Percentiles rank a stretch among this genome's conserved stretches.
Evolutionary conservation across 2,113 vertebrate species (phyloP).

Genomic region (Pygoscelis adeliae): DNA sequence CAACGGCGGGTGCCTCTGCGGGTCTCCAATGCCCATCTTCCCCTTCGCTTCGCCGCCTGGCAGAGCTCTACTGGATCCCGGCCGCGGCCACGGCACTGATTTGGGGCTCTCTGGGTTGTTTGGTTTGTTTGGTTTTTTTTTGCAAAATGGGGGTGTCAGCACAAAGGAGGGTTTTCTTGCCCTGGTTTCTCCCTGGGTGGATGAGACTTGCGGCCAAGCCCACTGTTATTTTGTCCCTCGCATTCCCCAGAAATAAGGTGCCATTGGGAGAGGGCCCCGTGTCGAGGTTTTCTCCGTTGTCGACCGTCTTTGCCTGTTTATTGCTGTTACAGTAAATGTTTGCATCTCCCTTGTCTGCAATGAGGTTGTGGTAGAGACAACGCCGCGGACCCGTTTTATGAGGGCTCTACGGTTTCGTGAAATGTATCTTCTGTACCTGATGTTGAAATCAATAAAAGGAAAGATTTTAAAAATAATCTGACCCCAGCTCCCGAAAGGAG

Average conservation of each 20-base stretch:
- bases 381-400: not conserved
- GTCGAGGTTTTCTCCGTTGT: not conserved
- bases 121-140: not conserved
- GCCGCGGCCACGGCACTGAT: not conserved
- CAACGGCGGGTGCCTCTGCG: not conserved
- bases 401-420: not conserved
- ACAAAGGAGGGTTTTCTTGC: not conserved
- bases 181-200: not conserved
- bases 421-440: not conserved
- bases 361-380: constrained; percentile 1
- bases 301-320: not conserved
- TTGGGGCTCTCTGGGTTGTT: not conserved
- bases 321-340: constrained; percentile 16
- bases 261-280: not conserved
- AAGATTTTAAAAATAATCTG: not conserved
- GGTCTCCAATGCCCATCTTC: not conserved
- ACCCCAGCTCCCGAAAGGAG: not conserved
- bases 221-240: not conserved
- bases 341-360: not conserved
- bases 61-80: not conserved
- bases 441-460: constrained; percentile 9
- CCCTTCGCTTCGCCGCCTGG: not conserved
- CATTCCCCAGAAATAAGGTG: not conserved
- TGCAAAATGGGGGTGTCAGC: not conserved
- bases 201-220: not conserved